A percentile compares a stretch with the other conserved stretches of the same genome.
Conservation (phyloP, 2,113 vertebrate genomes). For the Tragelaphus scriptus region DNA sequence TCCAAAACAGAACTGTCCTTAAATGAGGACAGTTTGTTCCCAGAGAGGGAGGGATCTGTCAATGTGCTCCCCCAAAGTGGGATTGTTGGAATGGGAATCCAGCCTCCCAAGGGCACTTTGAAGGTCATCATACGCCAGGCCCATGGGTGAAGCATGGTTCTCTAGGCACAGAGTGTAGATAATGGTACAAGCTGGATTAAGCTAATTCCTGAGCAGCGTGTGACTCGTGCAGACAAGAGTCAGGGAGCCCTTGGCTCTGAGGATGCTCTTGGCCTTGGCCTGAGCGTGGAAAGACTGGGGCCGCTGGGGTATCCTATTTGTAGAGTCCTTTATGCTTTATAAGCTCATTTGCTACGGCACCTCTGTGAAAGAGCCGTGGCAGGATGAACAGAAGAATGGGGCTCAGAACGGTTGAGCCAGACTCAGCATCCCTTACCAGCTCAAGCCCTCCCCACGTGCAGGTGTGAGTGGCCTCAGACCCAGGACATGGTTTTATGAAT, state of each 20-base stretch:
- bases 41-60: not conserved
- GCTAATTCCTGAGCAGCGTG: not conserved
- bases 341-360: not conserved
- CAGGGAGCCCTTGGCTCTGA: not conserved
- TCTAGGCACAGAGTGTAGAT: not conserved
- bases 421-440: not conserved
- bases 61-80: not conserved
- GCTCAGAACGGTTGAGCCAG: not conserved
- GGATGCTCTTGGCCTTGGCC: not conserved
- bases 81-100: not conserved
- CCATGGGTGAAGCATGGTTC: not conserved
- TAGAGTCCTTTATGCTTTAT: not conserved
- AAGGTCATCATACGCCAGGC: not conserved
- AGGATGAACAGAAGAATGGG: not conserved
- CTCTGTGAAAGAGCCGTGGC: not conserved
- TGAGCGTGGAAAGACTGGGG: not conserved
- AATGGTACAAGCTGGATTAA: not conserved
- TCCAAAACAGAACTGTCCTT: not conserved
- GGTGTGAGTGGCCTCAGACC: not conserved
- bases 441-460: rapidly evolving
- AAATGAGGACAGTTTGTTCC: not conserved
- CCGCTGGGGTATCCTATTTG: not conserved
- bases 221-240: not conserved
- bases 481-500: not conserved
- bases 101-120: not conserved